Base-by-base conservation (phyloP, 2,797 vertebrate genomes). In the Cercopithecus petaurista region DNA sequence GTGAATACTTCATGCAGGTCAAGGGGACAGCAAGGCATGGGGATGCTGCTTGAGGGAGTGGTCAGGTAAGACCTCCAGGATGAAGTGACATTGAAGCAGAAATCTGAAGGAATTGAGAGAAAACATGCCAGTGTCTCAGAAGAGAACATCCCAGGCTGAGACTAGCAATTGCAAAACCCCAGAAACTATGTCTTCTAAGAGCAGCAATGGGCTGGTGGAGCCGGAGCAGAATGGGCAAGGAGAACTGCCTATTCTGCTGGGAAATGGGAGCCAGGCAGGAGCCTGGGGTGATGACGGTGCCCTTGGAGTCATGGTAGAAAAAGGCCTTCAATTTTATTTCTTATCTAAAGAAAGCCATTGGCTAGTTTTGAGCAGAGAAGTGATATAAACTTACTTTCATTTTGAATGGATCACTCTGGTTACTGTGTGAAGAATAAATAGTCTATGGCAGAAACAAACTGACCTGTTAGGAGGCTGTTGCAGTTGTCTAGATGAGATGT, bases 331-430 rank as follows among this genome's bases (percentile, higher is more conserved):
- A 80, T 30, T 90, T 75, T 80, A 76, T 81, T 88, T 30, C 48
- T 73, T 76, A 52, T 79, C 30, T 72, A 88, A 84, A 86, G 10
- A 73, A 88, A 95, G 72, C 55, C 33, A 33, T n/a, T 46, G 86
- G 48, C 33, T 76, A 85, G 48, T 67, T 94, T 70, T 93, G 92
- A 90, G 41, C 30, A 90, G 61, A 96, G 13, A 80, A 72, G 9
- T 79, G 70, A 57, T 13, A 88, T 36, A 19, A 50, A n/a, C 59
- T 75, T 84, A 46, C 55, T 89, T 89, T 72, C 22, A 43, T 92
- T 94, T 85, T 57, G 48, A 77, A 95, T 52, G 30, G 17, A 83
- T 94, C 86, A 39, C 33, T 75, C 57, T 52, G 30, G 21, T 82
- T 75, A 43, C 36, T 59, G 22, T 50, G 43, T 28, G 48, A 43